A percentile compares a stretch with the other conserved stretches of the same genome.
phyloP scores from a whole-genome alignment of 2,888 invertebrate genomes.

The Psylliodes chrysocephalus region DNA sequence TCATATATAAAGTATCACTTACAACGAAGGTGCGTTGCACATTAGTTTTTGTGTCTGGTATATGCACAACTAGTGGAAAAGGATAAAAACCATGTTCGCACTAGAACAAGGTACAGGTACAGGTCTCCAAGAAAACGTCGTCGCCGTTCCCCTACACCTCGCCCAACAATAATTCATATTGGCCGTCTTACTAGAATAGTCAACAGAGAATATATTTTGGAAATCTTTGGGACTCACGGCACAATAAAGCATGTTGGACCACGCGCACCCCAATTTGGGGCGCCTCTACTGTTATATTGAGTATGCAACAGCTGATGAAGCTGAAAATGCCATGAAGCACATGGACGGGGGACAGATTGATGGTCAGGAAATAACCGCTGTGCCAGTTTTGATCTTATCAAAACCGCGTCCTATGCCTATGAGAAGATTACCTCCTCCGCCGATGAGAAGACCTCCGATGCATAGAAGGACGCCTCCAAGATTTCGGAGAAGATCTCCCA shows the following conservation, averaged over 20 bases:
- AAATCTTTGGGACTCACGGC: conserved; percentile 92
- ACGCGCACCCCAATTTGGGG: conserved; percentile 88
- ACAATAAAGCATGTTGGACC: conserved; percentile 89
- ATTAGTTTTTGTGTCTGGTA: no score
- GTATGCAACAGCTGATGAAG: conserved; percentile 92
- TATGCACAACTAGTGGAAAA: no score
- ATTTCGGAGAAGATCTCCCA: conserved; percentile 62
- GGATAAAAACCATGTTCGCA: conserved; percentile 52
- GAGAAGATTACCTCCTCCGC: conserved; percentile 69
- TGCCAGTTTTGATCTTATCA: conserved; percentile 89
- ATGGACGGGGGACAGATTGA: conserved; percentile 99
- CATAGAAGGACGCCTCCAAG: conserved; percentile 68
- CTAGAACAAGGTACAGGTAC: conserved; percentile 66
- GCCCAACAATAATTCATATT: conserved; percentile 93
- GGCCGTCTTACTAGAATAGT: conserved; percentile 93
- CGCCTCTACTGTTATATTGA: conserved; percentile 96
- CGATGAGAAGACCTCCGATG: conserved; percentile 68
- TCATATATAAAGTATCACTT: no score
- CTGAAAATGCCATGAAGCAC: conserved; percentile 98
- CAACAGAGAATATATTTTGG: conserved; percentile 87
- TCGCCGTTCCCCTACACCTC: conserved; percentile 88
- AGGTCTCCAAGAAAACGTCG: conserved; percentile 75
- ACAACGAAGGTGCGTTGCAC: no score
- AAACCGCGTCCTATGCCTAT: conserved; percentile 70
- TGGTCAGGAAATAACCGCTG: conserved; percentile 94